Evolutionary conservation across 2,888 invertebrate species (phyloP).

Genomic region (Perizoma affinitatum): DNA sequence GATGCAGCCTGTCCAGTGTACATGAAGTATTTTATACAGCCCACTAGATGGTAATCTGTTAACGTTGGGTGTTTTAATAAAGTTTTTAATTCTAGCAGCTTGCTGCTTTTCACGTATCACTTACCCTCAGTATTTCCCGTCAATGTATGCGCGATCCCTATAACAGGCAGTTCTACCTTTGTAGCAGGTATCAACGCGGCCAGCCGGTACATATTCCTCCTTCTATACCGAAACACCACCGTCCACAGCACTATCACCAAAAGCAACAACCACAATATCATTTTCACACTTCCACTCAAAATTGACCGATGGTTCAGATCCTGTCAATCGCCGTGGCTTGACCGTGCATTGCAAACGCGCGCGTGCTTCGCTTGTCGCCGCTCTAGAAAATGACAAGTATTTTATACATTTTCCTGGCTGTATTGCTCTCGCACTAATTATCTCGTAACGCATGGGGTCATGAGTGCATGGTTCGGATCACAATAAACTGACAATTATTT

Average conservation of each 20-base stretch:
- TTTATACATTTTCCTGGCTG: constrained; percentile 43
- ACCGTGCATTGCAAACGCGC: constrained; percentile 10
- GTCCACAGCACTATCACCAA: constrained; percentile 49
- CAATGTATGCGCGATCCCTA: constrained; percentile 60
- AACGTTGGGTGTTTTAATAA: too few relatives aligned
- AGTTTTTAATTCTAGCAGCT: too few relatives aligned
- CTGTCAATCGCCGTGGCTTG: constrained; percentile 22
- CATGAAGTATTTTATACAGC: too few relatives aligned
- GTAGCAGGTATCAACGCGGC: constrained; percentile 50
- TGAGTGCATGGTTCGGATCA: constrained; percentile 54
- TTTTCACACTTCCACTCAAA: constrained; percentile 34
- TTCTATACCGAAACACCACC: constrained; percentile 51
- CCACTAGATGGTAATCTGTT: too few relatives aligned
- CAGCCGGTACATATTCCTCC: constrained; percentile 61
- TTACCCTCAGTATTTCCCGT: constrained; percentile 62
- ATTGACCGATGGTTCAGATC: constrained; percentile 20
- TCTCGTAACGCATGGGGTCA: constrained; percentile 48
- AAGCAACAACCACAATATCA: constrained; percentile 58
- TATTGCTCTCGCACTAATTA: constrained; percentile 47
- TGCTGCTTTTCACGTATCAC: constrained; percentile 17
- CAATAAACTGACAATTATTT: constrained; percentile 44
- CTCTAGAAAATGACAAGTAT: constrained; percentile 15
- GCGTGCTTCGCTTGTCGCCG: constrained; percentile 19
- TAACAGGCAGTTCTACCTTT: constrained; percentile 49
- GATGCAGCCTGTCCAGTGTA: too few relatives aligned